Evolutionary conservation across 64 coral and sea anemone genomes (phyloP).

Genomic region (Montipora efflorescens): DNA sequence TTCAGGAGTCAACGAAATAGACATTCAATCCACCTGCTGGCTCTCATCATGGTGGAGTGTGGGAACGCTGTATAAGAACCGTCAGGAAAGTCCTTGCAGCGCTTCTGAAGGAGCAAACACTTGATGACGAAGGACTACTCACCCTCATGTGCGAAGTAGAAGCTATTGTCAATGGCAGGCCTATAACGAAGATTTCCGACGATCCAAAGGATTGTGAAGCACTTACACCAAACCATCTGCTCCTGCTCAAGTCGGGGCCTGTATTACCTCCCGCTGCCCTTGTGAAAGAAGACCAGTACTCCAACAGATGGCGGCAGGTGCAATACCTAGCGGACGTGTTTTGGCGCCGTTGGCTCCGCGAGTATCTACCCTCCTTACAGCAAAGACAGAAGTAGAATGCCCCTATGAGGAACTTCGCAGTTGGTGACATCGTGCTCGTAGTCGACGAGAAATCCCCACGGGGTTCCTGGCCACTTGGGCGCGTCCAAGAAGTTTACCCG

Average conservation of each 20-base stretch:
- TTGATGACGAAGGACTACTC: conserved; percentile 48
- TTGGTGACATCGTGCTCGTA: conserved; percentile 34
- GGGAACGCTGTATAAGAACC: conserved; percentile 58
- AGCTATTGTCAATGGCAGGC: conserved; percentile 36
- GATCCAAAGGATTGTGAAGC: conserved; percentile 20
- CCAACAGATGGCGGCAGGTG: neutral
- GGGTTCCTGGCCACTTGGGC: conserved; percentile 9
- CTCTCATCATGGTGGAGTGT: conserved; percentile 48
- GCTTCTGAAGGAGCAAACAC: conserved; percentile 14
- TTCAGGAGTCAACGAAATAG: conserved; percentile 35
- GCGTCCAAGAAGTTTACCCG: conserved; percentile 14
- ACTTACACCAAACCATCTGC: conserved; percentile 14
- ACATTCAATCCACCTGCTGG: conserved; percentile 30
- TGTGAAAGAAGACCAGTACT: neutral
- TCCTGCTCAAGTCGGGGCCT: neutral
- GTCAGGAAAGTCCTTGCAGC: conserved; percentile 49
- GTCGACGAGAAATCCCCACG: neutral
- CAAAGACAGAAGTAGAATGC: conserved; percentile 28
- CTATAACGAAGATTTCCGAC: conserved; percentile 38
- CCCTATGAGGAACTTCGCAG: conserved; percentile 3
- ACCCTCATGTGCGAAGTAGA: conserved; percentile 63
- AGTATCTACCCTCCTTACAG: neutral
- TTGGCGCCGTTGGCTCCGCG: neutral
- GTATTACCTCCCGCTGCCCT: neutral
- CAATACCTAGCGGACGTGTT: conserved; percentile 3